Percentiles rank a stretch among this genome's conserved stretches.
Conservation (phyloP, 1,140 invertebrate species). For the Sinella curviseta region DNA sequence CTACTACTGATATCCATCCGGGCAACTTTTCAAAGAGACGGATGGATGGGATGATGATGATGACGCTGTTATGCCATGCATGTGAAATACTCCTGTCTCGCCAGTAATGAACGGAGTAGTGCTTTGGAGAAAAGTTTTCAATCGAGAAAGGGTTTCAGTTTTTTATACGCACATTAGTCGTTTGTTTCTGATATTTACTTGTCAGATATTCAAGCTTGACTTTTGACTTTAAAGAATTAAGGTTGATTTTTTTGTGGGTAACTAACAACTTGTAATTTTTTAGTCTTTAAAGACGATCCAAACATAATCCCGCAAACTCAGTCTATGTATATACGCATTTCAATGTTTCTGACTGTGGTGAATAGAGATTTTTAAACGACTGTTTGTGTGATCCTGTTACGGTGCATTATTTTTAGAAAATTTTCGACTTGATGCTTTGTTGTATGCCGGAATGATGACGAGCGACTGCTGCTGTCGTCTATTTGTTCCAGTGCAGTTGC, state of each 20-base stretch:
- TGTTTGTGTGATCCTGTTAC: neutral
- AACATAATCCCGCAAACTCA: no score
- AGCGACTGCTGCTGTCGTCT: constrained; percentile 15
- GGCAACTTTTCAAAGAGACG: neutral
- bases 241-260: constrained; percentile 27
- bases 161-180: no score
- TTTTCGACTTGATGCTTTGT: neutral
- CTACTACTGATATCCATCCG: neutral
- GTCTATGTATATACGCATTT: no score
- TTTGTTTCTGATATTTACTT: neutral
- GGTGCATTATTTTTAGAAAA: constrained; percentile 12
- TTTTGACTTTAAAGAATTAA: constrained; percentile 25
- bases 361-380: no score
- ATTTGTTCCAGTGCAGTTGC: constrained; percentile 26
- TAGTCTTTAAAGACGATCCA: constrained; percentile 28
- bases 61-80: neutral
- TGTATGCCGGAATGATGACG: constrained; percentile 17
- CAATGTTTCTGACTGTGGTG: no score
- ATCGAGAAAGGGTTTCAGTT: no score
- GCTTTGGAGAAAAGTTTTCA: neutral
- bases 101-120: neutral
- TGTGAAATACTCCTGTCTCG: neutral
- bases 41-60: neutral
- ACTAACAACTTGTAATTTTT: constrained; percentile 42
- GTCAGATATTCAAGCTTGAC: constrained; percentile 18